Evolutionary conservation across 1,140 invertebrate genomes (phyloP).

Genomic region (Temnothorax curvispinosus): DNA sequence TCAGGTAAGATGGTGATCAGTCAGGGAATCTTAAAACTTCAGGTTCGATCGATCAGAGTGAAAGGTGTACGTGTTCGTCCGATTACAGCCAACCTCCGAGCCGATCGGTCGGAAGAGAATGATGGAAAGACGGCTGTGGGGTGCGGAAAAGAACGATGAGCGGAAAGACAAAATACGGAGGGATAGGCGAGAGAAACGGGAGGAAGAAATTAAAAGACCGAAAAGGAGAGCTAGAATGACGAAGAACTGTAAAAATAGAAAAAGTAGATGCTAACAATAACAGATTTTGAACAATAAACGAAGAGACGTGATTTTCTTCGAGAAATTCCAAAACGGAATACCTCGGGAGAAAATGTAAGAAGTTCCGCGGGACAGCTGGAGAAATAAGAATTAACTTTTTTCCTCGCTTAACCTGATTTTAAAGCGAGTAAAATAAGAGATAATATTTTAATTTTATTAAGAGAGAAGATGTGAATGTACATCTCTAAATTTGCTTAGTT

Average conservation of each 20-base stretch:
- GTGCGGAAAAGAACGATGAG: conserved; percentile 24
- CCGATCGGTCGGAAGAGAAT: conserved; percentile 66
- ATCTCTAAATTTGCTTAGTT: conserved; percentile 17
- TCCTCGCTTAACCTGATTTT: conserved; percentile 2
- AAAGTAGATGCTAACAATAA: conserved; percentile 20
- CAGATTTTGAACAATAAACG: conserved; percentile 59
- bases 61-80: conserved; percentile 60
- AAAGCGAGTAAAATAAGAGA: conserved; percentile 33
- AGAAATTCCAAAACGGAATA: conserved; percentile 47
- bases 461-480: conserved; percentile 9
- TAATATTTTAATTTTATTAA: conserved; percentile 57
- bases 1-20: conserved; percentile 56
- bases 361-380: conserved; percentile 22
- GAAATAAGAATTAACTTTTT: conserved; percentile 36
- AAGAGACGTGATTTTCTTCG: conserved; percentile 40
- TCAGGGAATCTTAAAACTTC: conserved; percentile 59
- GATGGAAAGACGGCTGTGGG: conserved; percentile 37
- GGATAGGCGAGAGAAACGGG: neutral
- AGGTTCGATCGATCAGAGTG: conserved; percentile 65
- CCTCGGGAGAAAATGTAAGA: conserved; percentile 29
- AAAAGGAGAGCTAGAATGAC: conserved; percentile 32
- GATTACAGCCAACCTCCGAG: conserved; percentile 66
- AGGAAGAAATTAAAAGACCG: conserved; percentile 1
- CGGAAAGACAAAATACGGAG: conserved; percentile 10
- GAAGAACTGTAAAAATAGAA: conserved; percentile 32